Conservation (phyloP, 2,888 invertebrate genomes). For the Cephalotes varians region DNA sequence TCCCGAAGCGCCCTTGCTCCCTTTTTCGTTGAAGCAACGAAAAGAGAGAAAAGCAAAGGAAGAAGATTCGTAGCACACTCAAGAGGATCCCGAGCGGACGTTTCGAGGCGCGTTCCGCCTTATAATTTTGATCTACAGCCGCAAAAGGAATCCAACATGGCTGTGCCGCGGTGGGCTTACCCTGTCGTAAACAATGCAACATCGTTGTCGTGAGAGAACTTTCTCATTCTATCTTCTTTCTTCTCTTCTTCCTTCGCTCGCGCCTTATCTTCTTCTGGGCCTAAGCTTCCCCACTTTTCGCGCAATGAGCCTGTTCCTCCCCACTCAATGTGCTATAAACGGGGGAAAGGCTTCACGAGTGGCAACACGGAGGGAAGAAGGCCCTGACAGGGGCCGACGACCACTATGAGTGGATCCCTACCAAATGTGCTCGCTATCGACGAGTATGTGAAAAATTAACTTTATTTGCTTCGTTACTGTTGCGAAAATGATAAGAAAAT, state of each 20-base stretch:
- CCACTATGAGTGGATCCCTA: constrained; percentile 68
- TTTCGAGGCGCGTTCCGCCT: constrained; percentile 75
- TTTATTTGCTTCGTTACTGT: constrained; percentile 47
- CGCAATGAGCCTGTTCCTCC: constrained; percentile 11
- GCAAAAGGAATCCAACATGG: constrained; percentile 82
- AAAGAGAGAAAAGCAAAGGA: constrained; percentile 7
- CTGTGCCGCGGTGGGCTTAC: constrained; percentile 65
- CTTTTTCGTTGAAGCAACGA: constrained; percentile 29
- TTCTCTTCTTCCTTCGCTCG: constrained; percentile 55
- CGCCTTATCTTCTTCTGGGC: constrained; percentile 33
- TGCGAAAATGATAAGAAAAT: constrained; percentile 51
- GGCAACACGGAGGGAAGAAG: constrained; percentile 59
- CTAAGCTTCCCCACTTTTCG: constrained; percentile 33
- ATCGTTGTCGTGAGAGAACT: constrained; percentile 51
- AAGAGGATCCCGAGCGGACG: constrained; percentile 59
- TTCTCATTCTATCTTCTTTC: constrained; percentile 55
- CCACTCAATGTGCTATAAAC: neutral
- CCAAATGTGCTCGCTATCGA: constrained; percentile 43
- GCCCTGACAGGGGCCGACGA: constrained; percentile 73
- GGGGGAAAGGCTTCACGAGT: constrained; percentile 2
- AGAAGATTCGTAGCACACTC: constrained; percentile 37
- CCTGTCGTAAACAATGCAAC: constrained; percentile 79
- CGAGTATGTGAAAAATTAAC: constrained; percentile 69
- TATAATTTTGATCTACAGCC: constrained; percentile 82
- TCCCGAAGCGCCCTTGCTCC: constrained; percentile 42